phyloP scores from a whole-genome alignment of 2,797 vertebrate genomes.

The Urosaurus nigricauda region DNA sequence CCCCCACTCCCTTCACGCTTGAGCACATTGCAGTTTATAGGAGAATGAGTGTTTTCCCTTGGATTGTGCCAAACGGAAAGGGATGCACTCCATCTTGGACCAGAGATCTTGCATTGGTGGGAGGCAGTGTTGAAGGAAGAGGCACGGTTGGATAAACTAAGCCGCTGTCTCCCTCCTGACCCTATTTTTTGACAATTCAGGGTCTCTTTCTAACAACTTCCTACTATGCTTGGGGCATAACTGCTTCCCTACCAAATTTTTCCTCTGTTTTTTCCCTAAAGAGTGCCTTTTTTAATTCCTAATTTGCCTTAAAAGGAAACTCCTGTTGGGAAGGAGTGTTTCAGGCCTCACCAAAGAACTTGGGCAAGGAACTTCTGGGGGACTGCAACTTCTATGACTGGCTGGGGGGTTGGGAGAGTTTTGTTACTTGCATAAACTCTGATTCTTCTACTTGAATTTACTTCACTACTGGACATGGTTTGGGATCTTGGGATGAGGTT shows the following conservation, averaged over 20 bases:
- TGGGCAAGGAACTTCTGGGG: no score
- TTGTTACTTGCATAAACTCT: no score
- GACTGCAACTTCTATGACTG: no score
- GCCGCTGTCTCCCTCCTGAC: no score
- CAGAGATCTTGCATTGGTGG: not conserved
- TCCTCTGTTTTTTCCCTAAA: rapidly evolving
- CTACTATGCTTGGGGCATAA: no score
- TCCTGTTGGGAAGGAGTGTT: no score
- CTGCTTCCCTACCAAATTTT: not conserved
- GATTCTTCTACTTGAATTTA: not conserved
- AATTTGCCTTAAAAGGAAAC: not conserved
- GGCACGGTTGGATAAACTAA: no score
- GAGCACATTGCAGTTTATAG: no score
- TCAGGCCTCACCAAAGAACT: not conserved
- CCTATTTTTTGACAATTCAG: no score
- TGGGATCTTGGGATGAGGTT: no score
- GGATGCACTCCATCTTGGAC: not conserved
- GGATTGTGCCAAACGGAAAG: not conserved
- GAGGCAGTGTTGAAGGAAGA: no score
- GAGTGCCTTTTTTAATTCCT: not conserved
- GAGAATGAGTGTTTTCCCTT: not conserved
- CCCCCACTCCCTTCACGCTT: rapidly evolving
- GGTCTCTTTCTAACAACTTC: not conserved
- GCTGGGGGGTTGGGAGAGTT: no score
- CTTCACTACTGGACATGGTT: not conserved